Base-by-base conservation (phyloP, 2,113 vertebrate genomes). In the Tupaia tana region DNA sequence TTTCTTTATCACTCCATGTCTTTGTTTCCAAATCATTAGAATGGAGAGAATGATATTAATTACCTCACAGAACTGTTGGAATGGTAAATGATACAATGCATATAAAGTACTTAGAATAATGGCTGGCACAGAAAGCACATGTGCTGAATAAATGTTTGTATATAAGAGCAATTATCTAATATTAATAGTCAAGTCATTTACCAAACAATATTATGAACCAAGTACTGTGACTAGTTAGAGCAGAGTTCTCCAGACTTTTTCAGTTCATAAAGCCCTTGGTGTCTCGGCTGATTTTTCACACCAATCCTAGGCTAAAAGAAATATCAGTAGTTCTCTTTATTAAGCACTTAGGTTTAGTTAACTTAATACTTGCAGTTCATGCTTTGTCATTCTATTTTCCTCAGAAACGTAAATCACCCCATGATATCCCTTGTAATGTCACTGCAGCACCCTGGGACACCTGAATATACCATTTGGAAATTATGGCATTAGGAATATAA, bases 11-110 rank as follows among this genome's bases (percentile, higher is more conserved):
- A 85, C 18, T 43, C 12, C 27, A n/a, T 84, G n/a, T 77, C 56
- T 87, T 73, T 81, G 56, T 91, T 94, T 86, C 31, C 56, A 80
- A 69, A 61, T 84, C 24, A 90, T 91, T 83, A 91, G 7, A 96
- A 91, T 77, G 58, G 78, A 67, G 22, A 78, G 71, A 43, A 85
- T 24, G 31, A 43, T 83, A 74, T 83, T 24, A 85, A 73, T 95
- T 74, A 64, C 22, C 12, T 91, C 70, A 29, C 25, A 74, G 43
- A 7, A 25, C 52, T 74, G 1, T 91, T 92, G 54, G 54, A 81
- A 93, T 31, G 56, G 67, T 80, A 58, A 77, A 58, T 88, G 52
- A 54, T 16, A 92, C 71, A 74, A n/a, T 31, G n/a, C 9, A 52
- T 59, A 83, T 34, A 69, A 85, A 91, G 14, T 43, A 80, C 67